Percentiles rank a stretch among this genome's conserved stretches.
phyloP scores from a whole-genome alignment of 2,113 vertebrate species.

The Deroptyus accipitrinus region DNA sequence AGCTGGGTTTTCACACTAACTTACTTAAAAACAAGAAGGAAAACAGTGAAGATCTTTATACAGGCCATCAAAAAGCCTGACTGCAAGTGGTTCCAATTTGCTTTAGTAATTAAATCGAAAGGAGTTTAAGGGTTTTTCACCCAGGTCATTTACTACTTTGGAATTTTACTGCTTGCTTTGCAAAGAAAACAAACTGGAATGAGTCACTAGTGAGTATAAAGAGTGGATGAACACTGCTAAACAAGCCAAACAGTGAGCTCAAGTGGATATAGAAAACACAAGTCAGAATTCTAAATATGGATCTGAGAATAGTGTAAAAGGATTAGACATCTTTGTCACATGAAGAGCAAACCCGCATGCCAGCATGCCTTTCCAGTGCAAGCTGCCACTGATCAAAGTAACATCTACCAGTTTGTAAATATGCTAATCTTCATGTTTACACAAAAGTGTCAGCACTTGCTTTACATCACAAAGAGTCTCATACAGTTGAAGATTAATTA shows the following conservation, averaged over 20 bases:
- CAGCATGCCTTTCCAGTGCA: constrained; percentile 67
- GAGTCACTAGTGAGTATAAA: constrained; percentile 58
- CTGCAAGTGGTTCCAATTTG: constrained; percentile 93
- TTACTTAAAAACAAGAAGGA: constrained; percentile 68
- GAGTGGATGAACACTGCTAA: constrained; percentile 61
- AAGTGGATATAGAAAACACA: constrained; percentile 72
- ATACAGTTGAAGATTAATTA: constrained; percentile 77
- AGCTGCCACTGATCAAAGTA: constrained; percentile 77
- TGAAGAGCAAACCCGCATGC: constrained; percentile 65
- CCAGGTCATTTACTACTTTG: constrained; percentile 87
- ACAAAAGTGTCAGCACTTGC: constrained; percentile 77
- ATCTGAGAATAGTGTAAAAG: constrained; percentile 75
- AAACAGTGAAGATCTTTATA: constrained; percentile 78
- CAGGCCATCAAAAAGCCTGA: constrained; percentile 80
- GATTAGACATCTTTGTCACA: constrained; percentile 78
- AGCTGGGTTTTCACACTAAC: constrained; percentile 62
- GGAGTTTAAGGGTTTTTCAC: constrained; percentile 84
- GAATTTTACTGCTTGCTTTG: constrained; percentile 78
- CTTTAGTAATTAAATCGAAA: constrained; percentile 90
- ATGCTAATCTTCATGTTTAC: constrained; percentile 83
- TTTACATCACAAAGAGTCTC: constrained; percentile 76
- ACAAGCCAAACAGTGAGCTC: constrained; percentile 71
- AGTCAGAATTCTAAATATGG: constrained; percentile 77
- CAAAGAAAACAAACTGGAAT: constrained; percentile 76
- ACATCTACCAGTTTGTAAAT: constrained; percentile 77